A percentile compares a stretch with the other conserved stretches of the same genome.
These are phyloP conservation scores for Copidosoma aretas DNA, from an alignment of 2,888 invertebrate genomes.

Conservation along the genomic window DNA sequence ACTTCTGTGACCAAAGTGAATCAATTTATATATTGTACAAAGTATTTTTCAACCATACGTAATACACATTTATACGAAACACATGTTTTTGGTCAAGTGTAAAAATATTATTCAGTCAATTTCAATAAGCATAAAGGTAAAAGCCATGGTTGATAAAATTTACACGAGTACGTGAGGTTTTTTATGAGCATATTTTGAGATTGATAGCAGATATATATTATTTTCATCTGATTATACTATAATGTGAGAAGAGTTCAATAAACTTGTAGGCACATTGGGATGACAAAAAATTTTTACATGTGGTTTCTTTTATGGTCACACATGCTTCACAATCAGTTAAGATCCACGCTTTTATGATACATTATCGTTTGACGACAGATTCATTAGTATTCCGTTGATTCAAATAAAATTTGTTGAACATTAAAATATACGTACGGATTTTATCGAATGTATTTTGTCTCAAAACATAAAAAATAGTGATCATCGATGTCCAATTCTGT, in stretches of 20 bases:
- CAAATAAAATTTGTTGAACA: neutral
- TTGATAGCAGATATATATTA: constrained; percentile 11
- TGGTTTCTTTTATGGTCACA: constrained; percentile 3
- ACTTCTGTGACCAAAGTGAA: constrained; percentile 6
- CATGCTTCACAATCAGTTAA: constrained; percentile 9
- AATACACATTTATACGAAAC: neutral
- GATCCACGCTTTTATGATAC: constrained; percentile 10
- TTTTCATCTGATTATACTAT: constrained; percentile 36
- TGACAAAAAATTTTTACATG: constrained; percentile 16
- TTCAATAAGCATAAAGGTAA: no score
- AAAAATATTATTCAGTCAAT: constrained; percentile 3
- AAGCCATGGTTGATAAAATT: no score
- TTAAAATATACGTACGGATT: neutral
- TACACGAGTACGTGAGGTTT: no score
- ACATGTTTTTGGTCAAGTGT: no score
- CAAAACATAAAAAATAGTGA: no score
- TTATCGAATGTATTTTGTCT: neutral
- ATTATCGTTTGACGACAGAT: constrained; percentile 5
- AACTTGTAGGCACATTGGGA: constrained; percentile 40
- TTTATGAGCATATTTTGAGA: constrained; percentile 17
- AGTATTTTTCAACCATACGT: constrained; percentile 7
- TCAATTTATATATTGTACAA: neutral
- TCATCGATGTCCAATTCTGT: no score
- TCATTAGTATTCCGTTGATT: constrained; percentile 9
- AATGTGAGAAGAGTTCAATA: constrained; percentile 28